Base-by-base conservation (phyloP, 2,113 vertebrate species). In the Mesocricetus auratus region DNA sequence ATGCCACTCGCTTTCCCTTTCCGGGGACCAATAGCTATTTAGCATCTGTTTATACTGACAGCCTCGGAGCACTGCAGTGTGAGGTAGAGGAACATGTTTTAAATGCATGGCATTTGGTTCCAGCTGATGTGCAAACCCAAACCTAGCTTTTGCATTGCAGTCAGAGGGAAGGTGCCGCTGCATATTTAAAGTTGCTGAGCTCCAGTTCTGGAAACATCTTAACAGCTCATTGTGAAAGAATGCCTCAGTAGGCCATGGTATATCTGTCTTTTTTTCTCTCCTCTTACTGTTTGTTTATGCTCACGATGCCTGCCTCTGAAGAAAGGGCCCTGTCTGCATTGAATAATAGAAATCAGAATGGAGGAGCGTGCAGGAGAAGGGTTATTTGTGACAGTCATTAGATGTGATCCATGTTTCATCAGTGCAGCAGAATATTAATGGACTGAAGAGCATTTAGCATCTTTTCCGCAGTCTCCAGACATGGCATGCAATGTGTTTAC, bases 31-130 rank as follows among this genome's bases (percentile, higher is more conserved):
- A 97, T 98, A 97, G 98, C 98, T 98, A 90, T 98, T 97, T 98
- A 98, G 95, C 93, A 58, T 98, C 90, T 66, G 93, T 98, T 98
- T 98, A 93, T 98, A 97, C 98, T 97, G 98, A 97, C 97, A 97
- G 97, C 92, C 97, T 96, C 90, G 85, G 96, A 99, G 97, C 97
- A 97, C 98, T 98, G 99, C 99, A 98, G 99, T 98, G 98, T 98
- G 98, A 98, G 97, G 98, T 98, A 96, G 97, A 98, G 97, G 98
- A 98, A 98, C 98, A 97, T 74, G 8, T 98, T 98, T 99, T 97
- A 98, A 98, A 98, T 98, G 98, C 97, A 98, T 97, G 98, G 98
- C 98, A 98, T 98, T 98, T 97, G 98, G 96, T 97, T 98, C 98
- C 95, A 96, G 98, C 98, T 96, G 96, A 93, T 93, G 94, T 97